These are phyloP conservation scores for Irena cyanogastra DNA, from an alignment of 2,113 vertebrate species.

Conservation along the genomic window DNA sequence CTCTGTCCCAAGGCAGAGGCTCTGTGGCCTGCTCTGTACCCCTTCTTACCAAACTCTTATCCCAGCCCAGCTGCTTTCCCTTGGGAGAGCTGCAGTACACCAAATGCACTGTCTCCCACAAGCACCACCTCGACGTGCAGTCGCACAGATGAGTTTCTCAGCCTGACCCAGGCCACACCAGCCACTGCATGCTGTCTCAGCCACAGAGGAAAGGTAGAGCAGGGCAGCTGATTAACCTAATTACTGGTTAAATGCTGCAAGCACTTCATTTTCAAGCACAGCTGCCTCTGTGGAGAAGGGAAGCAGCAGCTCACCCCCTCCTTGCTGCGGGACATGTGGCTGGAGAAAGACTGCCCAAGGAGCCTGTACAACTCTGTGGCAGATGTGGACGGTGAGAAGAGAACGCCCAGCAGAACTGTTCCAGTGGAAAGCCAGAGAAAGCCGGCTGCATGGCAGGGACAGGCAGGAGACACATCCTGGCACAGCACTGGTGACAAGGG, in stretches of 20 bases:
- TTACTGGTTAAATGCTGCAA: neutral
- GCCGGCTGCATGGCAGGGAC: neutral
- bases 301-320: neutral
- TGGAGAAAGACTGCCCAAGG: neutral
- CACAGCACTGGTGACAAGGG: neutral
- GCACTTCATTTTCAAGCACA: neutral
- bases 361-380: accelerated
- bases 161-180: accelerated
- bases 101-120: accelerated
- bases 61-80: neutral
- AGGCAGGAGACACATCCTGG: accelerated
- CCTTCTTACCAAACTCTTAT: neutral
- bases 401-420: accelerated
- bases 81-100: neutral
- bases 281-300: neutral
- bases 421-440: neutral
- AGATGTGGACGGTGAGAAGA: accelerated
- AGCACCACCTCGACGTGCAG: accelerated
- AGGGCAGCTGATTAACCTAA: neutral
- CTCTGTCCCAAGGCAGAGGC: neutral
- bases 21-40: neutral
- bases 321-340: accelerated
- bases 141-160: neutral
- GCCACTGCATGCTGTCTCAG: accelerated
- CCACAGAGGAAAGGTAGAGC: neutral